Conservation (phyloP, 1,140 invertebrate species). For the fruit fly (Drosophila melanogaster) region DNA sequence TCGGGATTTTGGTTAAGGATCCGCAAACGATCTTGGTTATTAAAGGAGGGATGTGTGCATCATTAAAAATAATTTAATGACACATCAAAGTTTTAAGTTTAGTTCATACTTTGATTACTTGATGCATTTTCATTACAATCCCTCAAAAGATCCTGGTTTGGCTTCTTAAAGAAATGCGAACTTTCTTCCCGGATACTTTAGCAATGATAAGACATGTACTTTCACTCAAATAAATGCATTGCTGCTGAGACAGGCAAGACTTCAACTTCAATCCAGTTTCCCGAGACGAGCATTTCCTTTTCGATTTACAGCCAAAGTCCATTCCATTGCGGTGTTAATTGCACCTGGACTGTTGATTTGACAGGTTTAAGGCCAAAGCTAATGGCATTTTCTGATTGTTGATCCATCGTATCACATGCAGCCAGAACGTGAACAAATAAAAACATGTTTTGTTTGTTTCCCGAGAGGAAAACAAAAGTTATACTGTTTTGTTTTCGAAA, state of each 20-base stretch:
- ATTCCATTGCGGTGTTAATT: slow-evolving; percentile 18
- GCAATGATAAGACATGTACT: slow-evolving; percentile 26
- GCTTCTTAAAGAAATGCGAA: neutral
- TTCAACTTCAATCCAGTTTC: slow-evolving; percentile 44
- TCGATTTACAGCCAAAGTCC: slow-evolving; percentile 5
- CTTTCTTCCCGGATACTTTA: slow-evolving; percentile 37
- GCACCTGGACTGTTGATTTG: slow-evolving; percentile 22
- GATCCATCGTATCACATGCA: slow-evolving; percentile 39
- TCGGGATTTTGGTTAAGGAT: neutral
- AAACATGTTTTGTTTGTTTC: slow-evolving; percentile 54
- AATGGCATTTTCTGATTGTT: slow-evolving; percentile 36
- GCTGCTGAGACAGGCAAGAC: slow-evolving; percentile 2
- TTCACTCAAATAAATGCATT: slow-evolving; percentile 33
- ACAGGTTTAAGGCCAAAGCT: slow-evolving; percentile 37
- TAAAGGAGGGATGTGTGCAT: neutral
- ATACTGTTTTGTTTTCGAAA: slow-evolving; percentile 42
- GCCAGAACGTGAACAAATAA: slow-evolving; percentile 58
- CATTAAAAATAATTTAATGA: too few relatives aligned
- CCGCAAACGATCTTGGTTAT: neutral
- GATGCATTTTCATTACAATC: neutral
- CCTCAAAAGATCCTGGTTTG: neutral
- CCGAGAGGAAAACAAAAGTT: slow-evolving; percentile 33
- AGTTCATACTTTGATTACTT: too few relatives aligned
- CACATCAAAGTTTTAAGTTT: too few relatives aligned
- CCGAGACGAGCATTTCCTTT: slow-evolving; percentile 28